Conservation (phyloP, 1,140 invertebrate species). For the Leptestheria dahalacensis region DNA sequence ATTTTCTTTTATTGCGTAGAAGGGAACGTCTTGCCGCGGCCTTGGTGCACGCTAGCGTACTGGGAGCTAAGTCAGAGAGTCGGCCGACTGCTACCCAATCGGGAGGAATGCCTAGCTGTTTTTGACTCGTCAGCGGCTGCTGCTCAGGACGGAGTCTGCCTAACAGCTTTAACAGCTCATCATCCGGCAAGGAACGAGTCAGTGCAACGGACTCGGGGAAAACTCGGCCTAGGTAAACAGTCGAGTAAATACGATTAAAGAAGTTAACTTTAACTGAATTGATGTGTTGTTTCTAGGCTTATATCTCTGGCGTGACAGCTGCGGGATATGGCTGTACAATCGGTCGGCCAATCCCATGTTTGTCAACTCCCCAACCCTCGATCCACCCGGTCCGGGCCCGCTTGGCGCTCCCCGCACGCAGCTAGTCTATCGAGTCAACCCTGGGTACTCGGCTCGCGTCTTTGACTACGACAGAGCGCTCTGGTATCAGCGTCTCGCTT, state of each 20-base stretch:
- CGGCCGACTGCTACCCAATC: constrained; percentile 59
- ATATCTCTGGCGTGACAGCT: constrained; percentile 56
- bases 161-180: constrained; percentile 43
- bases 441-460: constrained; percentile 68
- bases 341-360: constrained; percentile 67
- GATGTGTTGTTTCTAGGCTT: too few species aligned
- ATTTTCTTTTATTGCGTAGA: constrained; percentile 1
- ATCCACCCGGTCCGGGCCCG: constrained; percentile 40
- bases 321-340: constrained; percentile 79
- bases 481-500: constrained; percentile 16
- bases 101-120: constrained; percentile 52
- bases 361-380: constrained; percentile 68
- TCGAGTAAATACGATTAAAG: too few species aligned
- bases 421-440: constrained; percentile 55
- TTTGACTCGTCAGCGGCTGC: constrained; percentile 36
- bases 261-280: too few species aligned
- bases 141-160: constrained; percentile 40
- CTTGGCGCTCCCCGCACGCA: constrained; percentile 30
- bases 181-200: constrained; percentile 29
- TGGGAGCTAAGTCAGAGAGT: constrained; percentile 70
- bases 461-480: constrained; percentile 45
- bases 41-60: constrained; percentile 75
- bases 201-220: constrained; percentile 31
- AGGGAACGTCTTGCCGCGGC: neutral
- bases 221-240: constrained; percentile 55